These are phyloP conservation scores for Lynx canadensis DNA, from an alignment of 2,113 vertebrate genomes.

Conservation along the genomic window DNA sequence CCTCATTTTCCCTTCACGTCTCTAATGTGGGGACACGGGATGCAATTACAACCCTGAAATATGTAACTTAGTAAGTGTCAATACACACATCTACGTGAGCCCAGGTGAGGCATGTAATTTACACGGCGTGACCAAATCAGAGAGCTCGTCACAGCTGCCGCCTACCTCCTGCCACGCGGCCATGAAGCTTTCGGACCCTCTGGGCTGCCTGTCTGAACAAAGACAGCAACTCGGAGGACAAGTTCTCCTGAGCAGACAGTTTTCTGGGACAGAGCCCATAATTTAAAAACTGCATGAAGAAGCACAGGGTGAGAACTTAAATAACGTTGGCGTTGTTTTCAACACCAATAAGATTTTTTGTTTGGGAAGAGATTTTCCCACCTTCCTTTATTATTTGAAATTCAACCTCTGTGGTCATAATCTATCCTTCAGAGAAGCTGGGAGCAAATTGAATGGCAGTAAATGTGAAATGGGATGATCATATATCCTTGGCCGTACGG, in stretches of 20 bases:
- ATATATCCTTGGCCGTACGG: not conserved
- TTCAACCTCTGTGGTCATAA: not conserved
- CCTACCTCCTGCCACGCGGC: not conserved
- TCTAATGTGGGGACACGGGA: constrained; percentile 46
- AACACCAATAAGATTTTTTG: not conserved
- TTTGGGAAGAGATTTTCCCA: not conserved
- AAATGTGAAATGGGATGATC: not conserved
- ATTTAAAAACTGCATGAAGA: not conserved
- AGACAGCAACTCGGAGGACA: not conserved
- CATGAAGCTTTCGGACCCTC: not conserved
- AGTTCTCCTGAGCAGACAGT: not conserved
- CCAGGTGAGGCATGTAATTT: not conserved
- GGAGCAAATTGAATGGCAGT: not conserved
- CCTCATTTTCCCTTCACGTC: constrained; percentile 71
- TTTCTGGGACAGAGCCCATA: constrained; percentile 5
- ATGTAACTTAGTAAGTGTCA: constrained; percentile 29
- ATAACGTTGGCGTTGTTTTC: not conserved
- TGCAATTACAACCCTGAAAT: constrained; percentile 64
- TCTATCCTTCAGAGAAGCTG: not conserved
- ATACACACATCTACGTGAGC: not conserved
- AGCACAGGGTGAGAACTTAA: not conserved
- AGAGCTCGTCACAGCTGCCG: accelerated
- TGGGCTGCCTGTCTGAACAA: not conserved
- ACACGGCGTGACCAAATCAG: not conserved
- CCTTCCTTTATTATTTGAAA: not conserved